These are phyloP conservation scores for Xanthia icteritia DNA, from an alignment of 2,888 invertebrate genomes.

Conservation along the genomic window DNA sequence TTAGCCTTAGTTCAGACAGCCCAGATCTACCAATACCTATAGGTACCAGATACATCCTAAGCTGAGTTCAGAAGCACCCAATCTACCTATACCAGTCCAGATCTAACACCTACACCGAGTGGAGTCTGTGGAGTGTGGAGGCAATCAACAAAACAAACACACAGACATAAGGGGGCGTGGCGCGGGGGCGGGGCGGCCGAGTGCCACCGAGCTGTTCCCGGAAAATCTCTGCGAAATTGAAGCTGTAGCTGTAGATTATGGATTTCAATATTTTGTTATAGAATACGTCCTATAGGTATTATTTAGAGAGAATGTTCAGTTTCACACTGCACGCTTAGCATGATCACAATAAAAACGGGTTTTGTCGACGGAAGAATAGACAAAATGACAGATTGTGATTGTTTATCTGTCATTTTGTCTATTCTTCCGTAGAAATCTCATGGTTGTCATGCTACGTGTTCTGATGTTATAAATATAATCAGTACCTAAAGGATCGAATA, in stretches of 20 bases:
- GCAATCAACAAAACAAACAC: conserved; percentile 50
- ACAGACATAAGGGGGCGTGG: conserved; percentile 56
- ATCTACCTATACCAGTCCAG: conserved; percentile 5
- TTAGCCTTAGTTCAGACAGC: too few species aligned
- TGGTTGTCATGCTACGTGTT: too few species aligned
- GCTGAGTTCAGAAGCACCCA: conserved; percentile 6
- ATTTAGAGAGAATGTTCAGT: neutral
- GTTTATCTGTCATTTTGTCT: too few species aligned
- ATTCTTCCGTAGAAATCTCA: too few species aligned
- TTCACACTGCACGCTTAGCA: neutral
- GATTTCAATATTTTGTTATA: neutral
- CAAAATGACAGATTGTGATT: too few species aligned
- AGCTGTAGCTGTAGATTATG: conserved; percentile 4
- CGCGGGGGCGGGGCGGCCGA: conserved; percentile 30
- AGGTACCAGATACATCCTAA: neutral
- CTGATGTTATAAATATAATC: neutral
- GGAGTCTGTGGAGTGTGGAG: conserved; percentile 24
- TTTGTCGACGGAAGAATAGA: too few species aligned
- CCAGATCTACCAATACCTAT: too few species aligned
- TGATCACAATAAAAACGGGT: too few species aligned
- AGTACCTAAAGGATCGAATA: neutral
- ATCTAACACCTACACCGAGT: neutral
- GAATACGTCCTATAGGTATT: neutral
- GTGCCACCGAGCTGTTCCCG: conserved; percentile 12
- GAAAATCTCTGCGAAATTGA: conserved; percentile 37